These are phyloP conservation scores for Podotricha telesiphe DNA, from an alignment of 2,888 invertebrate species.

Conservation along the genomic window DNA sequence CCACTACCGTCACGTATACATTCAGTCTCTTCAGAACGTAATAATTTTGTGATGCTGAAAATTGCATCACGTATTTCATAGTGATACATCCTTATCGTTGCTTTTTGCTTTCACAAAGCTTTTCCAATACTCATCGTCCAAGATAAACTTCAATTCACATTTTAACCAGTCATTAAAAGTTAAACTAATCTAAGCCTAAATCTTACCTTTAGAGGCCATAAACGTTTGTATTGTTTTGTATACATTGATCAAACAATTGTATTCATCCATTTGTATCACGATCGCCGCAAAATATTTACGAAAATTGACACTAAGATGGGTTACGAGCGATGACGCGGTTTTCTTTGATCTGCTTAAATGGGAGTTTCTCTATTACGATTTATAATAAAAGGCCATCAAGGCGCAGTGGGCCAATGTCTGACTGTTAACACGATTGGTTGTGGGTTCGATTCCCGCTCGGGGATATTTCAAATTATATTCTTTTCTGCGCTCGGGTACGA, in stretches of 20 bases:
- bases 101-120: not conserved
- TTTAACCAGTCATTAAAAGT: conserved; percentile 29
- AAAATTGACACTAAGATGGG: conserved; percentile 59
- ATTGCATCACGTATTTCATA: not conserved
- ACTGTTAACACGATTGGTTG: no score
- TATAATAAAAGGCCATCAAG: no score
- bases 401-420: no score
- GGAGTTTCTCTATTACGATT: conserved; percentile 48
- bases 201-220: conserved; percentile 31
- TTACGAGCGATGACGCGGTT: conserved; percentile 55
- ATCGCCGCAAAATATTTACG: conserved; percentile 76
- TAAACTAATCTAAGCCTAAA: conserved; percentile 22
- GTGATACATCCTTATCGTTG: not conserved
- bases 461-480: not conserved
- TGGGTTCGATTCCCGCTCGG: no score
- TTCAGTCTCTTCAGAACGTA: no score
- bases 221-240: conserved; percentile 55
- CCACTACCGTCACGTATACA: no score
- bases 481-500: no score
- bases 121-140: conserved; percentile 5
- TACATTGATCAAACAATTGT: conserved; percentile 62
- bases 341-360: conserved; percentile 64
- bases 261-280: conserved; percentile 54
- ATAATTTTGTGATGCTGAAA: not conserved
- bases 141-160: conserved; percentile 29